Evolutionary conservation across 2,888 invertebrate genomes (phyloP).

Genomic region (Heliconius charithonia): DNA sequence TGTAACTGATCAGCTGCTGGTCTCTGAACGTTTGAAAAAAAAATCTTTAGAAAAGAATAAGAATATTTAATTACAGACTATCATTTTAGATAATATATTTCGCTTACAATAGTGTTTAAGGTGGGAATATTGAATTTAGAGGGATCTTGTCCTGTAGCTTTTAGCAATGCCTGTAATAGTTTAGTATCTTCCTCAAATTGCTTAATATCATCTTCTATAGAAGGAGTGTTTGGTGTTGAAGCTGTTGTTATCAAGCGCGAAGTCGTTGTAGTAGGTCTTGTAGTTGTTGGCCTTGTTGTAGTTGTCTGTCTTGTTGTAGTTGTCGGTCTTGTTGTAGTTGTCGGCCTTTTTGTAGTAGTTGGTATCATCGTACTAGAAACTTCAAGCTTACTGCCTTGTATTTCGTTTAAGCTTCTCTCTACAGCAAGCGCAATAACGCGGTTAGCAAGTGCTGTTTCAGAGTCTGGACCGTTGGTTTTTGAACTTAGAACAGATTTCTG

Average conservation of each 20-base stretch:
- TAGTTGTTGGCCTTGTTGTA: conserved; percentile 55
- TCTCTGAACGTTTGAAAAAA: conserved; percentile 58
- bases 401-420: conserved; percentile 77
- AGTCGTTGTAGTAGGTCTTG: conserved; percentile 55
- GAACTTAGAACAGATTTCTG: conserved; percentile 78
- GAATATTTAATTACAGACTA: neutral
- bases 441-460: conserved; percentile 79
- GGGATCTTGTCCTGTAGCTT: conserved; percentile 78
- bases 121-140: conserved; percentile 77
- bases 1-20: conserved; percentile 52
- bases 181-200: conserved; percentile 80
- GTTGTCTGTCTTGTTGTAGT: conserved; percentile 50
- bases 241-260: conserved; percentile 56
- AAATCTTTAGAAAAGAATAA: conserved; percentile 49
- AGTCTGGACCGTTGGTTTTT: conserved; percentile 68
- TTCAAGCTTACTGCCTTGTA: conserved; percentile 66
- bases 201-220: conserved; percentile 77
- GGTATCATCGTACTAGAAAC: conserved; percentile 52
- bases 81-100: neutral
- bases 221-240: conserved; percentile 63
- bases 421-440: conserved; percentile 82
- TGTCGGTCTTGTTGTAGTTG: conserved; percentile 30
- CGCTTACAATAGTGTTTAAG: conserved; percentile 64
- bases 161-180: conserved; percentile 74
- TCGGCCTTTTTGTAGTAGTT: conserved; percentile 51